Evolutionary conservation across 1,140 invertebrate genomes (phyloP).

Genomic region (Zaprionus inermis): DNA sequence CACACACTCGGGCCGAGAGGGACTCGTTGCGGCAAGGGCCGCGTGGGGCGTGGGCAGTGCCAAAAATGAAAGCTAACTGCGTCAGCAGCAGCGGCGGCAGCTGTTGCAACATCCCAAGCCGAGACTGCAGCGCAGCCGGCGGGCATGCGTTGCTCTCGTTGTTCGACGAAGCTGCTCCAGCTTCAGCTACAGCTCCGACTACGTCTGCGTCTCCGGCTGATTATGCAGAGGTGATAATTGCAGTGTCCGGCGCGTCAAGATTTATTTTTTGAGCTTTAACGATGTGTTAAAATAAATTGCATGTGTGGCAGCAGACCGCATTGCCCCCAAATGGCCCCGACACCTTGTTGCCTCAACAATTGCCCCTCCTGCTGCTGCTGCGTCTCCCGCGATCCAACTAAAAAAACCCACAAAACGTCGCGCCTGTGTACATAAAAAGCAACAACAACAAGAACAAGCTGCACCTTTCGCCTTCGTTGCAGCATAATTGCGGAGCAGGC

Average conservation of each 20-base stretch:
- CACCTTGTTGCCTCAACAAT: conserved; percentile 10
- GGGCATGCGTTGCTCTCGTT: conserved; percentile 78
- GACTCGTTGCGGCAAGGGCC: conserved; percentile 29
- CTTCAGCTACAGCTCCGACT: conserved; percentile 31
- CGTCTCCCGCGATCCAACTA: neutral
- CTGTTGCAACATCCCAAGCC: conserved; percentile 20
- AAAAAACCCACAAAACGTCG: conserved; percentile 80
- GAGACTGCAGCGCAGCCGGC: conserved; percentile 32
- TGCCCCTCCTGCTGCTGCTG: conserved; percentile 7
- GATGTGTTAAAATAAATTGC: conserved; percentile 83
- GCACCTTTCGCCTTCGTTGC: conserved; percentile 4
- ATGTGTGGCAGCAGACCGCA: conserved; percentile 51
- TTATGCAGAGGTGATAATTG: conserved; percentile 83
- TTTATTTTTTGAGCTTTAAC: conserved; percentile 81
- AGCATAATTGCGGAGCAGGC: conserved; percentile 59
- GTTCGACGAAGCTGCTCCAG: conserved; percentile 61
- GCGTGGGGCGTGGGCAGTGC: conserved; percentile 48
- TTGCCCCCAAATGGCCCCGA: conserved; percentile 2
- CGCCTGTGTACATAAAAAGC: conserved; percentile 74
- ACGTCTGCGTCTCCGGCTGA: conserved; percentile 47
- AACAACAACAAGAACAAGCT: conserved; percentile 6
- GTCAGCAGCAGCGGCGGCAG: conserved; percentile 32
- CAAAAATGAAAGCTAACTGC: conserved; percentile 54
- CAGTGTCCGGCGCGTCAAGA: conserved; percentile 81
- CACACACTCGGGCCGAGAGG: neutral